Conservation (phyloP, 2,888 invertebrate species). For the Branchellion lobata region DNA sequence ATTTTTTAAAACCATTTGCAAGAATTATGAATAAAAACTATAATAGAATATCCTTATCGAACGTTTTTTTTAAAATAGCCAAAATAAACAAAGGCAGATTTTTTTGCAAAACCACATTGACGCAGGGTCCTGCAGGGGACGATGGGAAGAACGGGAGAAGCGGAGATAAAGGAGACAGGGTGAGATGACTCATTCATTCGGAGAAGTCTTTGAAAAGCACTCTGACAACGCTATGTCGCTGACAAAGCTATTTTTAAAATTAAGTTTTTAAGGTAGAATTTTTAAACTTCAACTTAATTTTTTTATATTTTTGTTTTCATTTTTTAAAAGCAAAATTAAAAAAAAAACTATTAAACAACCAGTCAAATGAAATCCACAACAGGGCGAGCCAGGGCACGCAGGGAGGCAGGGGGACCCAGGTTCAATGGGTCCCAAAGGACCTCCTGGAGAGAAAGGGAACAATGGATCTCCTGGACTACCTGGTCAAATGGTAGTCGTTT, state of each 20-base stretch:
- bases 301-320: neutral
- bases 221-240: no score
- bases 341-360: neutral
- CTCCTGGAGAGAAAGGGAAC: constrained; percentile 35
- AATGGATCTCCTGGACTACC: constrained; percentile 30
- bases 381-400: constrained; percentile 31
- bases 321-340: neutral
- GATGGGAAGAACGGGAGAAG: constrained; percentile 32
- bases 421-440: neutral
- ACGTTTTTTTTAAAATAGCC: no score
- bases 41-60: no score
- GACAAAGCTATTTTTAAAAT: no score
- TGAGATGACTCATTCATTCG: neutral
- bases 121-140: constrained; percentile 36
- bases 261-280: no score
- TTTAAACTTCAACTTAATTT: no score
- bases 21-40: no score
- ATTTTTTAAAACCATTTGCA: no score
- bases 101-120: no score
- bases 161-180: constrained; percentile 40
- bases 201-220: no score
- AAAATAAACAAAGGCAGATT: no score
- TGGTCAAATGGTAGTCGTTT: constrained; percentile 20
- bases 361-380: neutral
- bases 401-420: constrained; percentile 32